Evolutionary conservation across 1,140 invertebrate genomes (phyloP).

Genomic region (Brachionus manjavacas): DNA sequence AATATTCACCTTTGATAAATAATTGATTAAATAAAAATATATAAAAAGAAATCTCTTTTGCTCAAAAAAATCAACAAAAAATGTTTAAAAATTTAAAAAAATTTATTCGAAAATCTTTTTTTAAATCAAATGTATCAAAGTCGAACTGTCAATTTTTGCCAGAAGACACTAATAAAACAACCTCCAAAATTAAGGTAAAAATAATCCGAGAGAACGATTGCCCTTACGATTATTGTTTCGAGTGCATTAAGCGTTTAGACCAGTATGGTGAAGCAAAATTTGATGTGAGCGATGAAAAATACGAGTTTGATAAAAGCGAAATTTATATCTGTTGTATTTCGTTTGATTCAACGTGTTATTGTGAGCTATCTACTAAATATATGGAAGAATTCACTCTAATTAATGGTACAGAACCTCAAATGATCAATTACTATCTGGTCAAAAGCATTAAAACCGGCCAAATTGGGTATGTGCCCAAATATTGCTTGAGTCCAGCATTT

Average conservation of each 20-base stretch:
- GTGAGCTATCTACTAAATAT: background rate
- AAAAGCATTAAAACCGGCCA: background rate
- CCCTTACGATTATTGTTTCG: background rate
- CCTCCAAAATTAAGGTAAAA: background rate
- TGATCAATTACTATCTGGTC: background rate
- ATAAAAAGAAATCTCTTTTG: background rate
- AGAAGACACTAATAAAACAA: background rate
- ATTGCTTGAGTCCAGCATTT: background rate
- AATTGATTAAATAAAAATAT: background rate
- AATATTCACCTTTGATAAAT: background rate
- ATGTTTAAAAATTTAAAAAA: background rate
- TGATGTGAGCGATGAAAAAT: background rate
- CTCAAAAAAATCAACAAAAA: background rate
- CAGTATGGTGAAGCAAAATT: background rate
- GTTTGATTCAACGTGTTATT: background rate
- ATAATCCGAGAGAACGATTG: background rate
- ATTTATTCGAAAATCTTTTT: background rate
- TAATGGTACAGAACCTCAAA: background rate
- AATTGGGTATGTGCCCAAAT: background rate
- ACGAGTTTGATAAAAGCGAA: background rate
- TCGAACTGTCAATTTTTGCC: background rate
- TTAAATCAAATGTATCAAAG: background rate
- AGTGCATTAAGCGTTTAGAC: background rate
- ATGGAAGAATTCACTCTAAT: background rate
- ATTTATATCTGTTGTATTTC: background rate